These are phyloP conservation scores for Gopherus evgoodei DNA, from an alignment of 2,113 vertebrate species.

Conservation along the genomic window DNA sequence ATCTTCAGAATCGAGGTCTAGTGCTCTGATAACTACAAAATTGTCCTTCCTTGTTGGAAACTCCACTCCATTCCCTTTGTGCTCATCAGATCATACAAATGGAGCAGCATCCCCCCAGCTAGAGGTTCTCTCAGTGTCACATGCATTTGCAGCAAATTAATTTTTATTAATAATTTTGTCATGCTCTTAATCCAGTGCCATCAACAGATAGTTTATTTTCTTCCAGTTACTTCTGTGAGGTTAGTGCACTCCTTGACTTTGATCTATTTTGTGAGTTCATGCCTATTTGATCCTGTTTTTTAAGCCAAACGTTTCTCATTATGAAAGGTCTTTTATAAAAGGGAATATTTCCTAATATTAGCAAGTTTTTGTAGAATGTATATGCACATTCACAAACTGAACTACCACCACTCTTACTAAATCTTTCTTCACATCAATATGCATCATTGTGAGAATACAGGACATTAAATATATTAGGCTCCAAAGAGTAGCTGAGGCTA, in stretches of 20 bases:
- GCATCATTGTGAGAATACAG: not conserved
- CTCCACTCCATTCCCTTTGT: not conserved
- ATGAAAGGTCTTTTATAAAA: not conserved
- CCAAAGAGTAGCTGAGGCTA: not conserved
- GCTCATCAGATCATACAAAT: not conserved
- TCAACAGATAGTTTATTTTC: not conserved
- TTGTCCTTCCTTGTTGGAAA: not conserved
- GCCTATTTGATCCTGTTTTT: not conserved
- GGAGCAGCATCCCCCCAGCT: not conserved
- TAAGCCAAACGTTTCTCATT: not conserved
- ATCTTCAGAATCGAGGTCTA: not conserved
- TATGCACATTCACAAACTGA: not conserved
- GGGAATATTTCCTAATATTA: not conserved
- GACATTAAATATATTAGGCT: not conserved
- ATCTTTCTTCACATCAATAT: not conserved
- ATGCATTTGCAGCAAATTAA: not conserved
- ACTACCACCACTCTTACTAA: not conserved
- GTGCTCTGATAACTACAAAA: not conserved
- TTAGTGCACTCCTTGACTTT: slow-evolving; percentile 4
- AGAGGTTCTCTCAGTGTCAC: not conserved
- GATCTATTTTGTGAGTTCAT: not conserved
- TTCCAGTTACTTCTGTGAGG: not conserved
- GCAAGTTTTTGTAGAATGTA: not conserved
- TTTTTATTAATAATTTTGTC: not conserved
- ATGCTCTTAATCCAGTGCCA: not conserved